phyloP scores from a whole-genome alignment of 2,797 vertebrate genomes.

The Tenualosa thibaudeaui region DNA sequence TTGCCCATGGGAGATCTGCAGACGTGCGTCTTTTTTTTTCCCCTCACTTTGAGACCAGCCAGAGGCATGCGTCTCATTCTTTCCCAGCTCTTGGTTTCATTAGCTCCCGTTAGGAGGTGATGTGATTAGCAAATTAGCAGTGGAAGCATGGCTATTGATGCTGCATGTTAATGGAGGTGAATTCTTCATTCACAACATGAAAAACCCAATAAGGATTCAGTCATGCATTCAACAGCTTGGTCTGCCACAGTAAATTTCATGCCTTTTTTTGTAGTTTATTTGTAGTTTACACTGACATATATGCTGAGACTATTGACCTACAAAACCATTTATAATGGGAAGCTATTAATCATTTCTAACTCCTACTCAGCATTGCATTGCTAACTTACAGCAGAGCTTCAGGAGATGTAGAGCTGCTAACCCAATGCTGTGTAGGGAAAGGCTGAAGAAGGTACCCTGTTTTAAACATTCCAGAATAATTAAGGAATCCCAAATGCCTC shows the following conservation, averaged over 20 bases:
- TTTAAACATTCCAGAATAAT: neutral
- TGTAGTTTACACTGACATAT: neutral
- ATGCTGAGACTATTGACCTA: neutral
- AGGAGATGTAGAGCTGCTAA: neutral
- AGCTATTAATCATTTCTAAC: neutral
- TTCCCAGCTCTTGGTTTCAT: slow-evolving; percentile 2
- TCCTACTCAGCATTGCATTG: neutral
- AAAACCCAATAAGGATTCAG: neutral
- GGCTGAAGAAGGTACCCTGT: neutral
- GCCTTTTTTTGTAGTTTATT: neutral
- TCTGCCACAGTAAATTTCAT: neutral
- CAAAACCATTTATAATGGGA: neutral
- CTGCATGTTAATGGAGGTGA: slow-evolving; percentile 34
- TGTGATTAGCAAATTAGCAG: slow-evolving; percentile 32
- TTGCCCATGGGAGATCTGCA: neutral
- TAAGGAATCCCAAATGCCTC: neutral
- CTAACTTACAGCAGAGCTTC: neutral
- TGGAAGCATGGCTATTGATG: neutral
- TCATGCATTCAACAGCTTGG: neutral
- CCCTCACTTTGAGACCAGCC: slow-evolving; percentile 2
- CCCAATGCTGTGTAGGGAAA: neutral
- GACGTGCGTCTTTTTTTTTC: neutral
- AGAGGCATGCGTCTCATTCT: neutral
- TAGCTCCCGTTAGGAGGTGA: slow-evolving; percentile 27
- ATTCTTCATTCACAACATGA: neutral